These are phyloP conservation scores for Ptilonorhynchus violaceus DNA, from an alignment of 2,113 vertebrate species.

Conservation along the genomic window DNA sequence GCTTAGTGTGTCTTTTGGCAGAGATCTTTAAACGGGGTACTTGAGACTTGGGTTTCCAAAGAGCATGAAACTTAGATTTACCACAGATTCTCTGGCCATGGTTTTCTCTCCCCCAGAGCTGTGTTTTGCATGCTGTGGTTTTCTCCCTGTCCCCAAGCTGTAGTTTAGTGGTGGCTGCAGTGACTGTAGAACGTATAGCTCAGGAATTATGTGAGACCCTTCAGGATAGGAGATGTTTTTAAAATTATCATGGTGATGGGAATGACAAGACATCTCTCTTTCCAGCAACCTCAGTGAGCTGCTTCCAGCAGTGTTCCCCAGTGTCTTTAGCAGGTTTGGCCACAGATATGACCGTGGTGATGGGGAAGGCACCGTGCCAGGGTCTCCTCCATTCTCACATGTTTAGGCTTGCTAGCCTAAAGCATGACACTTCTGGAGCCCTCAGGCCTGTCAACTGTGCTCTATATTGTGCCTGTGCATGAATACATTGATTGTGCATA, in stretches of 20 bases:
- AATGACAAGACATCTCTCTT: not conserved
- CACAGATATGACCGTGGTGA: not conserved
- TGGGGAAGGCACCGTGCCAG: accelerated
- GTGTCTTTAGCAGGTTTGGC: not conserved
- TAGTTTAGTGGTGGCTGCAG: not conserved
- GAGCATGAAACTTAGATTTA: not conserved
- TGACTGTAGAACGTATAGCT: not conserved
- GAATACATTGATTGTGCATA: not conserved
- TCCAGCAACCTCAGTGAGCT: not conserved
- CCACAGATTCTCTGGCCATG: not conserved
- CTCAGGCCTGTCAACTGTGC: not conserved
- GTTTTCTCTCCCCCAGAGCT: not conserved
- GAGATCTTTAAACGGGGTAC: not conserved
- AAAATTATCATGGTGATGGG: not conserved
- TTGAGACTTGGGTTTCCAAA: conserved; percentile 3
- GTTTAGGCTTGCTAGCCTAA: not conserved
- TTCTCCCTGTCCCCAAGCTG: not conserved
- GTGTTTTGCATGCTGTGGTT: not conserved
- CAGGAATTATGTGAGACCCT: not conserved
- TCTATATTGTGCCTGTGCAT: not conserved
- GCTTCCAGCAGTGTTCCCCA: not conserved
- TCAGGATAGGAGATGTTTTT: not conserved
- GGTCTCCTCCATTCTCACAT: not conserved
- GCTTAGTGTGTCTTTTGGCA: not conserved
- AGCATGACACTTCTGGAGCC: not conserved